Evolutionary conservation across 2,888 invertebrate genomes (phyloP), one percentile per base, ranked within the genome.

Genomic region (Drosophila meridionalis): DNA sequence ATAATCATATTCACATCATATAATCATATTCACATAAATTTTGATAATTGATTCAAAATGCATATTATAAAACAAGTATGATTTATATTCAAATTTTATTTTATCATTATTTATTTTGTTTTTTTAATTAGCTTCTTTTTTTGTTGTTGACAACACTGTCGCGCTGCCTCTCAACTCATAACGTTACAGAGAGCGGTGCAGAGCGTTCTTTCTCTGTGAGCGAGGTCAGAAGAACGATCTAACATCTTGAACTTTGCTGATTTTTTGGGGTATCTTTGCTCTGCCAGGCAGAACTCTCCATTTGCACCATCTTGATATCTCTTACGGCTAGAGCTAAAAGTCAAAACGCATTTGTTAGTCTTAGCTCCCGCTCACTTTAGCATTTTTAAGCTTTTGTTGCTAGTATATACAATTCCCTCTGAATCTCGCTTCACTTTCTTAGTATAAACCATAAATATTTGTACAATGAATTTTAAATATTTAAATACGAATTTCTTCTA

Each of bases 141-240:
- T 26, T 36, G 34, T 9, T 34, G 14, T 12, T 42, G 57, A 0
- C 76, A 76, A 30, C 78, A 69, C 78, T 65, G 52, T 3, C 36
- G 12, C 40, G n/a, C 42, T 42, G 20, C 32, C 53, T 28, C 45
- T 26, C 40, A 36, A 12, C 6, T 8, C 3, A 12, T 38, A 20
- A 7, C 40, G 43, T 42, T 3, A 48, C 20, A n/a, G 20, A 20
- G 50, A 43, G 34, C 34, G 53, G 11, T 12, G 40, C n/a, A n/a
- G 28, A 11, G 45, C 20, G 0, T 20, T 45, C 45, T 0, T 30
- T 7, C 28, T 28, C 47, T 3, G 28, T 7, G 14, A 43, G 40
- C 34, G 58, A 20, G 12, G 38, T 53, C 36, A 34, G 11, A 38
- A 55, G 40, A 52, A 12, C 20, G 40, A 45, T 36, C 32, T 12